phyloP scores from a whole-genome alignment of 2,888 invertebrate genomes.

The Molanna angustata region DNA sequence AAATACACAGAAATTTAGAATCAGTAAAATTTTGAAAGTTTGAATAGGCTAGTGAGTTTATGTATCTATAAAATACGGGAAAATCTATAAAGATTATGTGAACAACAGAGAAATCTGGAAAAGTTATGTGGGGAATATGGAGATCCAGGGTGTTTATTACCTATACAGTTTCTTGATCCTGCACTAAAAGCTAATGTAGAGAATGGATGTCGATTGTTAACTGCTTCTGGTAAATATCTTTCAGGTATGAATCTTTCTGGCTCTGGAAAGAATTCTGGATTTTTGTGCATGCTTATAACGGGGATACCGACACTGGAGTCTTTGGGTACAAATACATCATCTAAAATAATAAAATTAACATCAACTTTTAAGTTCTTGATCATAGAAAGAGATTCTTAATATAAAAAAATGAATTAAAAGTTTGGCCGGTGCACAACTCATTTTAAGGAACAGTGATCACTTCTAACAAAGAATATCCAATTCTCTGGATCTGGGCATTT shows the following conservation, averaged over 20 bases:
- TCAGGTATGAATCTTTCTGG: conserved; percentile 30
- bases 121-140: too few species aligned
- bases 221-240: conserved; percentile 26
- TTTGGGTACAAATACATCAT: conserved; percentile 20
- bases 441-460: too few species aligned
- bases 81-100: not conserved
- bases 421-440: too few species aligned
- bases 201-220: conserved; percentile 22
- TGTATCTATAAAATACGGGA: not conserved
- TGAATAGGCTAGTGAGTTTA: too few species aligned
- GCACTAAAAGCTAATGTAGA: conserved; percentile 26
- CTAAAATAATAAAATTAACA: conserved; percentile 9
- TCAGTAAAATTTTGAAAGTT: too few species aligned
- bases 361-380: not conserved
- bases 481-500: too few species aligned
- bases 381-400: too few species aligned
- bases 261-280: conserved; percentile 24
- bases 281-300: conserved; percentile 23
- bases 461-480: too few species aligned
- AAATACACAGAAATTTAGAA: too few species aligned
- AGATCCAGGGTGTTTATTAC: too few species aligned
- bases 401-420: too few species aligned
- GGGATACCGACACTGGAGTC: conserved; percentile 9
- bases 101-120: not conserved
- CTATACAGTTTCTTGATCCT: conserved; percentile 30